Evolutionary conservation across 1,140 invertebrate species (phyloP).

Genomic region (Maconellicoccus hirsutus): DNA sequence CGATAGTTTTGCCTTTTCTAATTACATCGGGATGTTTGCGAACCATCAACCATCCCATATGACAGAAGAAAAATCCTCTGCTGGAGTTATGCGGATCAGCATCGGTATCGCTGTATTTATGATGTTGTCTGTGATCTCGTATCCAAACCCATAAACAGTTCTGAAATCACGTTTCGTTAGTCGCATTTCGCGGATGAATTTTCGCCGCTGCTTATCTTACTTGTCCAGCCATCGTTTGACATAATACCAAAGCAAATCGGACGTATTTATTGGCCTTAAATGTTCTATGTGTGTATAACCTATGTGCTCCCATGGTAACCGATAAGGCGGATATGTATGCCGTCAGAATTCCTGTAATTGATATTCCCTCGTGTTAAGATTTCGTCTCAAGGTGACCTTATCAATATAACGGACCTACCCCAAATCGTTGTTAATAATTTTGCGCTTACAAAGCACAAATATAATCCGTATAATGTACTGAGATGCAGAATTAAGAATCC

Average conservation of each 20-base stretch:
- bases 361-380: too few relatives aligned
- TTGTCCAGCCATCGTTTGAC: slow-evolving; percentile 43
- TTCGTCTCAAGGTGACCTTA: too few relatives aligned
- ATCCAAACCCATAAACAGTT: slow-evolving; percentile 38
- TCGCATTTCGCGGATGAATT: background rate
- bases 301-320: slow-evolving; percentile 42
- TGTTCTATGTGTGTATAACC: slow-evolving; percentile 41
- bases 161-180: too few relatives aligned
- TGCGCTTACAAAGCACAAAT: slow-evolving; percentile 22
- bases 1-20: slow-evolving; percentile 51
- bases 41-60: slow-evolving; percentile 52
- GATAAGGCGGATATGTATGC: background rate
- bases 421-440: slow-evolving; percentile 27
- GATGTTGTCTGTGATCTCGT: slow-evolving; percentile 52
- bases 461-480: slow-evolving; percentile 26
- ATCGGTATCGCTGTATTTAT: slow-evolving; percentile 53
- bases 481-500: slow-evolving; percentile 27
- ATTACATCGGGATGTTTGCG: slow-evolving; percentile 52
- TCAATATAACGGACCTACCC: slow-evolving; percentile 27
- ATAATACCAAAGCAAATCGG: slow-evolving; percentile 36
- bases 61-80: slow-evolving; percentile 54
- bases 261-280: slow-evolving; percentile 40
- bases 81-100: slow-evolving; percentile 52
- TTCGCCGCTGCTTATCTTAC: slow-evolving; percentile 32
- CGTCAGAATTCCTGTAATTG: background rate